A percentile compares a stretch with the other conserved stretches of the same genome.
Conservation (phyloP, 2,888 invertebrate genomes). For the Callosobruchus maculatus region DNA sequence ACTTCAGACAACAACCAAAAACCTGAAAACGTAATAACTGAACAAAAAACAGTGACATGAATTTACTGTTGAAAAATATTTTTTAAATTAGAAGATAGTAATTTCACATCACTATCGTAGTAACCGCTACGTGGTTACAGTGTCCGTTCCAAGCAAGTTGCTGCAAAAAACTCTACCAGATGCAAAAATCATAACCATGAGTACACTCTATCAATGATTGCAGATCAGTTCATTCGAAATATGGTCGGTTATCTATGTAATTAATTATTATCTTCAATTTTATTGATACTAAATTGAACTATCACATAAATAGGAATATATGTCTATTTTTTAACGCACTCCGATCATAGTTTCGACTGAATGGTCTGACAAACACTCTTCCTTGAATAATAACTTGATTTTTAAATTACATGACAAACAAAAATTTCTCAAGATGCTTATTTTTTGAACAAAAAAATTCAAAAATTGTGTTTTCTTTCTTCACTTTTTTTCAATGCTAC, state of each 20-base stretch:
- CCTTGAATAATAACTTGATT: neutral
- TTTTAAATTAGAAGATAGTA: too few species aligned
- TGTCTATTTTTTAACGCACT: neutral
- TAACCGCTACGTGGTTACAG: too few species aligned
- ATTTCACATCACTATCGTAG: too few species aligned
- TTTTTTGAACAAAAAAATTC: constrained; percentile 31
- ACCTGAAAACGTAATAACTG: too few species aligned
- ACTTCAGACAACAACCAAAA: too few species aligned
- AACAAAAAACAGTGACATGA: too few species aligned
- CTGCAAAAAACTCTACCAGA: neutral
- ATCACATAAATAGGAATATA: neutral
- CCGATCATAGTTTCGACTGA: neutral
- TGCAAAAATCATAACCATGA: neutral
- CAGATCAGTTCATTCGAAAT: neutral
- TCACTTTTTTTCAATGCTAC: constrained; percentile 45
- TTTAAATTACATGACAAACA: neutral
- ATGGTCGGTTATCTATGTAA: neutral
- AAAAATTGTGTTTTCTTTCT: constrained; percentile 37
- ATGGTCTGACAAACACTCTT: neutral
- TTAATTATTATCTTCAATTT: neutral
- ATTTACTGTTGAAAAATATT: too few species aligned
- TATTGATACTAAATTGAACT: too few species aligned
- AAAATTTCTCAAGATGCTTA: constrained; percentile 26
- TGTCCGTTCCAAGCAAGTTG: too few species aligned
- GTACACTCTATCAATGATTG: neutral